These are phyloP conservation scores for Drosophila pectinifera DNA, from an alignment of 1,140 invertebrate species.

Conservation along the genomic window DNA sequence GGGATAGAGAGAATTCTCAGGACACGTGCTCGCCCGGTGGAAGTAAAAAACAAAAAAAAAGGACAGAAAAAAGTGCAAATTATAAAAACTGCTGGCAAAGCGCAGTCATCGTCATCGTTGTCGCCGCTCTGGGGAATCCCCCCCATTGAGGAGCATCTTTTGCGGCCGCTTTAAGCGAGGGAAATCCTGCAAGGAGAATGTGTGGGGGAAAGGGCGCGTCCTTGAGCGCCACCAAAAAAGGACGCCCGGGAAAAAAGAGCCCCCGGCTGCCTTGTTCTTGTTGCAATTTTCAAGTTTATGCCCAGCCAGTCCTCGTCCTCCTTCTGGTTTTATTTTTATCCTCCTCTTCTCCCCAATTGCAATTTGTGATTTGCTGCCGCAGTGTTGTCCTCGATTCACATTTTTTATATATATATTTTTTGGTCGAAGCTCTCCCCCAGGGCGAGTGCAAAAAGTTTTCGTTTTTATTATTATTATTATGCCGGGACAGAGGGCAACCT, in stretches of 20 bases:
- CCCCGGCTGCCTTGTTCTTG: conserved; percentile 36
- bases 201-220: conserved; percentile 20
- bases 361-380: conserved; percentile 48
- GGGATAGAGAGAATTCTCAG: conserved; percentile 42
- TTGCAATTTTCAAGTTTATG: conserved; percentile 70
- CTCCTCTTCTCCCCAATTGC: conserved; percentile 22
- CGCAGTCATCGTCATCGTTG: conserved; percentile 68
- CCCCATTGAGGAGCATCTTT: conserved; percentile 38
- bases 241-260: conserved; percentile 20
- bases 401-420: conserved; percentile 1
- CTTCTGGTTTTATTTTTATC: conserved; percentile 13
- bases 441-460: conserved; percentile 24
- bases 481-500: conserved; percentile 10
- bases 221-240: conserved; percentile 48
- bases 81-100: conserved; percentile 82
- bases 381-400: conserved; percentile 25
- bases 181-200: background rate
- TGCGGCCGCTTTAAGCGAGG: conserved; percentile 45
- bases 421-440: conserved; percentile 6
- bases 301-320: conserved; percentile 6
- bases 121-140: conserved; percentile 52
- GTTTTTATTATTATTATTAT: conserved; percentile 18
- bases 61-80: conserved; percentile 66
- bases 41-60: conserved; percentile 16
- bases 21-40: conserved; percentile 48